Evolutionary conservation across 2,888 invertebrate species (phyloP).

Genomic region (Troides oblongomaculatus): DNA sequence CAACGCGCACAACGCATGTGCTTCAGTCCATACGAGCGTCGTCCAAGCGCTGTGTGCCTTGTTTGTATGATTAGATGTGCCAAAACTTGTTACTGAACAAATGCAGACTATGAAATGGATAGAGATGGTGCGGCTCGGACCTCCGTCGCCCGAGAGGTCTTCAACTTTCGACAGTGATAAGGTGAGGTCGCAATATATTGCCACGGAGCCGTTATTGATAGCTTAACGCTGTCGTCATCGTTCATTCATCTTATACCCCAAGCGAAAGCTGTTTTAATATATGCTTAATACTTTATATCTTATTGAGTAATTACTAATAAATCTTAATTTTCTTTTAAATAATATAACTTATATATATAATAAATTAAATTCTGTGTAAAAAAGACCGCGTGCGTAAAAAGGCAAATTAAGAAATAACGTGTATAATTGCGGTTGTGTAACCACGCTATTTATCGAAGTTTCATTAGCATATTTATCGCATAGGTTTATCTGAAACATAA

Average conservation of each 20-base stretch:
- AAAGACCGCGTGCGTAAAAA: not conserved
- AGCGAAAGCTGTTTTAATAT: not conserved
- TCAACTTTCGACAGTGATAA: slow-evolving; percentile 64
- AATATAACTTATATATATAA: not conserved
- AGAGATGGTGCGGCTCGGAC: slow-evolving; percentile 72
- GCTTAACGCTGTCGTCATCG: slow-evolving; percentile 15
- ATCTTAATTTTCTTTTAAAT: too few relatives aligned
- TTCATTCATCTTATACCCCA: slow-evolving; percentile 2
- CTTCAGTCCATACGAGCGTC: slow-evolving; percentile 39
- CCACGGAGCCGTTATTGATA: slow-evolving; percentile 13
- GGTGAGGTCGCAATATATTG: slow-evolving; percentile 50
- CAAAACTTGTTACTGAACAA: slow-evolving; percentile 35
- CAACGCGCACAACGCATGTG: slow-evolving; percentile 41
- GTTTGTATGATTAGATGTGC: slow-evolving; percentile 31
- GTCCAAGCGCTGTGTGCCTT: slow-evolving; percentile 28
- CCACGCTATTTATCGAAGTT: not conserved
- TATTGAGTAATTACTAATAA: not conserved
- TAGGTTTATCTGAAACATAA: not conserved
- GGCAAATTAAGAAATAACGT: not conserved
- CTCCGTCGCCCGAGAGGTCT: slow-evolving; percentile 54
- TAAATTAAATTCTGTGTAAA: not conserved
- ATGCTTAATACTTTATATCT: not conserved
- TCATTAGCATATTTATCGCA: slow-evolving; percentile 2
- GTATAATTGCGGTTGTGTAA: slow-evolving; percentile 1
- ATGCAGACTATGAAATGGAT: slow-evolving; percentile 76